These are phyloP conservation scores for Ostrea denselamellosa DNA, from an alignment of 1,140 invertebrate genomes.

Conservation along the genomic window DNA sequence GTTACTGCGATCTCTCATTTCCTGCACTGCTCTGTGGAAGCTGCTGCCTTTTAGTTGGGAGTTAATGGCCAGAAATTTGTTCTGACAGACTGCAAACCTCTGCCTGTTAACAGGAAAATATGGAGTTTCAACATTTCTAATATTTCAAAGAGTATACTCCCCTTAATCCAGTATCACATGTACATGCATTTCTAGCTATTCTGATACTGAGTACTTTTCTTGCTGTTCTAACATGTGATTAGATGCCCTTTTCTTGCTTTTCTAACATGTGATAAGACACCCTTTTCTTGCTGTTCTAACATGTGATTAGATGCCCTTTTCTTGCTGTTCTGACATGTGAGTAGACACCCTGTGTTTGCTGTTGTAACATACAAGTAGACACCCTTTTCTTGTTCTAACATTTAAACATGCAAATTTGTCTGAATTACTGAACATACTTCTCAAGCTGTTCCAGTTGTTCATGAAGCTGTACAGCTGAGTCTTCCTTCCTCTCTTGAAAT, in stretches of 20 bases:
- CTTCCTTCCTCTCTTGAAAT: conserved; percentile 75
- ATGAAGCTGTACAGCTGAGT: conserved; percentile 75
- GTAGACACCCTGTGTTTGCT: conserved; percentile 71
- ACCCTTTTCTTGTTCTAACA: conserved; percentile 63
- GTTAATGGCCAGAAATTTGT: conserved; percentile 70
- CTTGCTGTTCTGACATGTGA: conserved; percentile 69
- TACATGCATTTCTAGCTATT: conserved; percentile 74
- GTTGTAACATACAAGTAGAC: conserved; percentile 58
- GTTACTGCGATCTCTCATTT: conserved; percentile 69
- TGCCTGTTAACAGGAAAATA: conserved; percentile 64
- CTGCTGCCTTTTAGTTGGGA: conserved; percentile 58
- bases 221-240: no score
- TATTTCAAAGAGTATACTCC: conserved; percentile 61
- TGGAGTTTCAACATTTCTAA: no score
- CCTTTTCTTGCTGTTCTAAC: conserved; percentile 75
- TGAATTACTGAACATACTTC: conserved; percentile 68
- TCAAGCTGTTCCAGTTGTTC: conserved; percentile 76
- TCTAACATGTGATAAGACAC: no score
- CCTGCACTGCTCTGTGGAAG: conserved; percentile 68
- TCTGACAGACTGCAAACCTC: conserved; percentile 71
- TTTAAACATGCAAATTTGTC: conserved; percentile 67
- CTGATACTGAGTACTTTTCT: conserved; percentile 53
- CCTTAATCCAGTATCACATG: conserved; percentile 65
- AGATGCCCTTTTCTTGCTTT: no score
- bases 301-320: conserved; percentile 65